phyloP scores from a whole-genome alignment of 1,140 invertebrate genomes.

The Drosophila fuyamai region DNA sequence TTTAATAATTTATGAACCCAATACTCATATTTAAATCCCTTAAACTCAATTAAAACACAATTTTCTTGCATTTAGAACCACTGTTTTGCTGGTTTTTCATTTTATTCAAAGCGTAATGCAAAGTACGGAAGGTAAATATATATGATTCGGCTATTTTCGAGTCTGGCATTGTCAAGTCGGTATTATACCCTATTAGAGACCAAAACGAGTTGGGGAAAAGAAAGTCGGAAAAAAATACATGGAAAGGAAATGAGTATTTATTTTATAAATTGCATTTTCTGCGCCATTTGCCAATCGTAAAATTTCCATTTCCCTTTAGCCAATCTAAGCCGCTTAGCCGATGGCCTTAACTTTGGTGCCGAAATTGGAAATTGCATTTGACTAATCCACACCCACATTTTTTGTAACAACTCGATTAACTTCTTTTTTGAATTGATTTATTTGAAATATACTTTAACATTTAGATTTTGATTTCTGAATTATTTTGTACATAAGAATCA shows the following conservation, averaged over 20 bases:
- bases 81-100: slow-evolving; percentile 14
- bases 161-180: slow-evolving; percentile 39
- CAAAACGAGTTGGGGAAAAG: slow-evolving; percentile 12
- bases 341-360: neutral
- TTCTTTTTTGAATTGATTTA: slow-evolving; percentile 60
- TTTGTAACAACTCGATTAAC: neutral
- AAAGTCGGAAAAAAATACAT: slow-evolving; percentile 5
- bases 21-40: no score
- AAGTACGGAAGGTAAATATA: slow-evolving; percentile 57
- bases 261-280: slow-evolving; percentile 68
- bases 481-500: slow-evolving; percentile 68
- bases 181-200: slow-evolving; percentile 4
- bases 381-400: slow-evolving; percentile 9
- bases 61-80: slow-evolving; percentile 1
- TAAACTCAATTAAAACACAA: neutral
- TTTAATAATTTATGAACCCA: no score
- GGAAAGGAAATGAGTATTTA: slow-evolving; percentile 40
- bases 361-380: slow-evolving; percentile 34
- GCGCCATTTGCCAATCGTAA: slow-evolving; percentile 40
- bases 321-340: slow-evolving; percentile 67
- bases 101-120: slow-evolving; percentile 9
- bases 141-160: slow-evolving; percentile 24
- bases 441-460: slow-evolving; percentile 74
- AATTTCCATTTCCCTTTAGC: slow-evolving; percentile 39
- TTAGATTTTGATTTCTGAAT: slow-evolving; percentile 71